A percentile compares a stretch with the other conserved stretches of the same genome.
phyloP scores from a whole-genome alignment of 1,140 invertebrate genomes.

The Calephelis virginiensis region DNA sequence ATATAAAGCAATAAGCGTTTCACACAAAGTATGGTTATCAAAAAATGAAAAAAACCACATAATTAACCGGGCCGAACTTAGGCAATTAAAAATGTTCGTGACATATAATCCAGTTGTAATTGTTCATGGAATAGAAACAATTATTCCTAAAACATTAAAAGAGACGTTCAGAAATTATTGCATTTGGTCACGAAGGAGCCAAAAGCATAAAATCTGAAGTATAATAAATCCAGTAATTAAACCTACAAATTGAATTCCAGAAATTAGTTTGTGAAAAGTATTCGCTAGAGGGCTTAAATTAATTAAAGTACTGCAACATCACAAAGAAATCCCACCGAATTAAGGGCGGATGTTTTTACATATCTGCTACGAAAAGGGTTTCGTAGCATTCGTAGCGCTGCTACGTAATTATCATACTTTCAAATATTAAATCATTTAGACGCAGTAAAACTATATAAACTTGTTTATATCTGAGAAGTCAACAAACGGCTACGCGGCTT shows the following conservation, averaged over 20 bases:
- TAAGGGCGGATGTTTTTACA: too few species aligned
- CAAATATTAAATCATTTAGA: too few species aligned
- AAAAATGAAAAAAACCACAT: too few species aligned
- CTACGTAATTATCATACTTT: too few species aligned
- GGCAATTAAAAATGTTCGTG: neutral
- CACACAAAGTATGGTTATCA: too few species aligned
- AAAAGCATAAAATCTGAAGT: neutral
- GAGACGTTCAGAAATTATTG: neutral
- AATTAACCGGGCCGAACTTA: too few species aligned
- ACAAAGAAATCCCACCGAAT: neutral
- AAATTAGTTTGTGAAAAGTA: conserved; percentile 1
- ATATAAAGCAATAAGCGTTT: too few species aligned
- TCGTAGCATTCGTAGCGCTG: too few species aligned
- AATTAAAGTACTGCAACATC: neutral
- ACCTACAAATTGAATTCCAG: conserved; percentile 12
- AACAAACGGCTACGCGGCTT: too few species aligned
- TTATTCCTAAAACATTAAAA: conserved; percentile 5
- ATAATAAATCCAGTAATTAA: conserved; percentile 1
- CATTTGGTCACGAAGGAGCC: neutral
- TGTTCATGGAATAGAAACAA: neutral
- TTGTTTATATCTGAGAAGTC: too few species aligned
- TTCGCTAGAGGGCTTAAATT: neutral
- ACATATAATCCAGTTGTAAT: conserved; percentile 3
- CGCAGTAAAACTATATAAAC: too few species aligned
- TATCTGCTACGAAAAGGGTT: too few species aligned